Conservation (phyloP, 2,113 vertebrate genomes). For the Toxotes chatareus region DNA sequence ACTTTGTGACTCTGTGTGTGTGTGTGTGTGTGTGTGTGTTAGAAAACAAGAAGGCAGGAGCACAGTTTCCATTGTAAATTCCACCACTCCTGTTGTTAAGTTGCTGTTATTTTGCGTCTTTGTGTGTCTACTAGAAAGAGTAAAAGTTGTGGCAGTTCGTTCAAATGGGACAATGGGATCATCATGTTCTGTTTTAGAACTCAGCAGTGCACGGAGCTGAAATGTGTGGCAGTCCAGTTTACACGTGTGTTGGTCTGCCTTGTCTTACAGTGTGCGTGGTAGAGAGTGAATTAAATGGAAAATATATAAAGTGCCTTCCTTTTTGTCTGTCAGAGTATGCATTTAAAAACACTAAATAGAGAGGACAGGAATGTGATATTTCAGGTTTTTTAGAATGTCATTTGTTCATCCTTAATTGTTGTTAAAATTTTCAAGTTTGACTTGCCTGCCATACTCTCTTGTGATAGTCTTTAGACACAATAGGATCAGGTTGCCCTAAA, state of each 20-base stretch:
- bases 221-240: no score
- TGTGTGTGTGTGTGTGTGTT: slow-evolving; percentile 20
- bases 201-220: not conserved
- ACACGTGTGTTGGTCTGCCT: no score
- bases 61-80: slow-evolving; percentile 26
- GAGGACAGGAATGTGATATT: not conserved
- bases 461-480: no score
- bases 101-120: not conserved
- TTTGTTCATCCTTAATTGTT: not conserved
- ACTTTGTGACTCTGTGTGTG: slow-evolving; percentile 35
- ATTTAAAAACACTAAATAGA: not conserved
- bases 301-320: not conserved
- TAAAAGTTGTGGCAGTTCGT: no score
- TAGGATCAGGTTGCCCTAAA: not conserved
- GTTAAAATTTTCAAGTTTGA: no score
- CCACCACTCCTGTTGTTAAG: not conserved
- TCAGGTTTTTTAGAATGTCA: not conserved
- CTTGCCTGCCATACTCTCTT: not conserved
- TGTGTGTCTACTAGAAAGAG: not conserved
- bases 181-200: not conserved
- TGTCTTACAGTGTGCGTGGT: not conserved
- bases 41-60: not conserved
- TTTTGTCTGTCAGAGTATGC: no score
- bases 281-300: not conserved
- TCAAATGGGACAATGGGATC: no score